Conservation (phyloP, 2,797 vertebrate species). For the Acanthurus leucopareius region DNA sequence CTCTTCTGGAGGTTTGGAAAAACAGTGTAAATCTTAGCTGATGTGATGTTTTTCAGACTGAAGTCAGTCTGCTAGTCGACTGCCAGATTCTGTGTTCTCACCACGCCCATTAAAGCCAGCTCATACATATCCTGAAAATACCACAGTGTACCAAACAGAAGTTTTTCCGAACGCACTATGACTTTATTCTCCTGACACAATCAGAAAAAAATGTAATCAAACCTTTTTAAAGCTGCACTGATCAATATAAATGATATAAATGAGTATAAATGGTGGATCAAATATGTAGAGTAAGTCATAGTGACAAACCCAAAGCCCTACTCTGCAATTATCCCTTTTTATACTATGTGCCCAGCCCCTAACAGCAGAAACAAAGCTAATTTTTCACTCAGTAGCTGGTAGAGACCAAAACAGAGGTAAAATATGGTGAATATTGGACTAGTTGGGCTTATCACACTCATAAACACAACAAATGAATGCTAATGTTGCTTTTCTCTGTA, state of each 20-base stretch:
- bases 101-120: slow-evolving; percentile 7
- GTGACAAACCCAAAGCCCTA: neutral
- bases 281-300: neutral
- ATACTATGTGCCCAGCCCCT: too few species aligned
- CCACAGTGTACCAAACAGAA: slow-evolving; percentile 18
- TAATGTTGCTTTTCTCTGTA: too few species aligned
- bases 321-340: neutral
- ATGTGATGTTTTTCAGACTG: slow-evolving; percentile 7
- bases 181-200: slow-evolving; percentile 7
- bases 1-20: slow-evolving; percentile 8
- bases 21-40: neutral
- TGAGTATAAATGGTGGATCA: neutral
- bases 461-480: too few species aligned
- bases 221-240: neutral
- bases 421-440: too few species aligned
- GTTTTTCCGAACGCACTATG: neutral
- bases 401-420: too few species aligned
- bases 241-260: neutral
- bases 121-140: slow-evolving; percentile 26
- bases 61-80: neutral
- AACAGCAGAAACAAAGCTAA: too few species aligned
- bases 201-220: neutral
- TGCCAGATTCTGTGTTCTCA: slow-evolving; percentile 10
- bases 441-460: too few species aligned
- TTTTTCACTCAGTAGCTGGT: too few species aligned